Evolutionary conservation across 2,113 vertebrate species (phyloP).

Genomic region (Platysteira castanea): DNA sequence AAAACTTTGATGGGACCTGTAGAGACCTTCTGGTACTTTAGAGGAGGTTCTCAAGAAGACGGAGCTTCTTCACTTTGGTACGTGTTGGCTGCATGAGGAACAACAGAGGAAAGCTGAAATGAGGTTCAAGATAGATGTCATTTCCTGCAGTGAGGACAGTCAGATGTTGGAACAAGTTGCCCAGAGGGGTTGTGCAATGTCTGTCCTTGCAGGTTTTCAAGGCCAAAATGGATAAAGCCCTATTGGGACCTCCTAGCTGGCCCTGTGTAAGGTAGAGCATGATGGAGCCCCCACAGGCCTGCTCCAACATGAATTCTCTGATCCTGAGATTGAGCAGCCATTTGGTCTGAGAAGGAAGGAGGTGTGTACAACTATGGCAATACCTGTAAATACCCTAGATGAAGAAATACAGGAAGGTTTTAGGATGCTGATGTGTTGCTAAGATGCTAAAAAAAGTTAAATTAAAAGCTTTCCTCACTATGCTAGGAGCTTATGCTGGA

Average conservation of each 20-base stretch:
- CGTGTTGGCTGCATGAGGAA: background rate
- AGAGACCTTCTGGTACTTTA: background rate
- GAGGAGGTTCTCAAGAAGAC: background rate
- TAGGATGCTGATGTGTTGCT: background rate
- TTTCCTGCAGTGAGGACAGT: background rate
- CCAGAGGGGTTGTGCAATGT: background rate
- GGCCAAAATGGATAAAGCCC: background rate
- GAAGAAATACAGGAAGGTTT: background rate
- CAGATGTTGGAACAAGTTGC: background rate
- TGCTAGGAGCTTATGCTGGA: background rate
- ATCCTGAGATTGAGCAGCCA: background rate
- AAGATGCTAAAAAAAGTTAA: background rate
- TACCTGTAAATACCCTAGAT: background rate
- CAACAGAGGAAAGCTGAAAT: background rate
- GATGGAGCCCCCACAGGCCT: background rate
- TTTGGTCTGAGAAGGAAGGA: background rate
- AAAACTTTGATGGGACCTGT: background rate
- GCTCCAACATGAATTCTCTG: background rate
- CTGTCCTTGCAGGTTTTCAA: background rate
- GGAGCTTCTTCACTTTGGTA: background rate
- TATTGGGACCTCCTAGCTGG: background rate
- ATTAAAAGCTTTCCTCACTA: background rate
- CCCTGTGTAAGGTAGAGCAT: background rate
- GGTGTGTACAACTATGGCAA: background rate
- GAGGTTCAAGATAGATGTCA: background rate